Percentiles rank a stretch among this genome's conserved stretches.
Conservation (phyloP, 2,888 invertebrate genomes). For the Melolontha melolontha region DNA sequence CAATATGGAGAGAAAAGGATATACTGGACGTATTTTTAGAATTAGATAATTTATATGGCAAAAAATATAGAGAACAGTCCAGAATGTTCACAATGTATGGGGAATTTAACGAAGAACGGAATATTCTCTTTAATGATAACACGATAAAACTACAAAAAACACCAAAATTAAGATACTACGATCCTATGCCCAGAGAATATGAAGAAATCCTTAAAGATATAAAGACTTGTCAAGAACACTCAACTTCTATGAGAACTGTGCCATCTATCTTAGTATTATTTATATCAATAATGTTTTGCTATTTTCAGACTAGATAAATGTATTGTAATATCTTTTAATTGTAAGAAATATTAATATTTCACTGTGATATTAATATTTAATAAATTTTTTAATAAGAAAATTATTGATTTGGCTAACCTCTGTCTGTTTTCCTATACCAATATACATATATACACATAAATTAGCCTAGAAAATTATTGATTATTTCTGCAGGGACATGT, state of each 20-base stretch:
- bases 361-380: conserved; percentile 49
- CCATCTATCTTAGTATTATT: conserved; percentile 35
- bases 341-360: conserved; percentile 40
- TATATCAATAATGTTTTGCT: conserved; percentile 31
- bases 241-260: conserved; percentile 16
- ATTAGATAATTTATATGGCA: conserved; percentile 79
- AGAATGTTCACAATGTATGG: conserved; percentile 79
- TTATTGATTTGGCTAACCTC: conserved; percentile 15
- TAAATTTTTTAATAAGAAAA: conserved; percentile 28
- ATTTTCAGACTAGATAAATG: conserved; percentile 10
- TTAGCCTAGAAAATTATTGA: conserved; percentile 47
- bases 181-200: conserved; percentile 57
- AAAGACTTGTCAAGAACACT: conserved; percentile 47
- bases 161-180: conserved; percentile 57
- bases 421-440: background rate
- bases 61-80: conserved; percentile 69
- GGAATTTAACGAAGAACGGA: conserved; percentile 71
- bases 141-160: conserved; percentile 62
- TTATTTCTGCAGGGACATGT: conserved; percentile 44
- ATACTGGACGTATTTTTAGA: conserved; percentile 77
- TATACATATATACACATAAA: conserved; percentile 32
- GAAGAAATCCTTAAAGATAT: conserved; percentile 50
- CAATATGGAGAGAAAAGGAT: conserved; percentile 73
- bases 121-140: conserved; percentile 76
- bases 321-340: conserved; percentile 20